These are phyloP conservation scores for Monomorium pharaonis DNA, from an alignment of 1,140 invertebrate genomes.

Conservation along the genomic window DNA sequence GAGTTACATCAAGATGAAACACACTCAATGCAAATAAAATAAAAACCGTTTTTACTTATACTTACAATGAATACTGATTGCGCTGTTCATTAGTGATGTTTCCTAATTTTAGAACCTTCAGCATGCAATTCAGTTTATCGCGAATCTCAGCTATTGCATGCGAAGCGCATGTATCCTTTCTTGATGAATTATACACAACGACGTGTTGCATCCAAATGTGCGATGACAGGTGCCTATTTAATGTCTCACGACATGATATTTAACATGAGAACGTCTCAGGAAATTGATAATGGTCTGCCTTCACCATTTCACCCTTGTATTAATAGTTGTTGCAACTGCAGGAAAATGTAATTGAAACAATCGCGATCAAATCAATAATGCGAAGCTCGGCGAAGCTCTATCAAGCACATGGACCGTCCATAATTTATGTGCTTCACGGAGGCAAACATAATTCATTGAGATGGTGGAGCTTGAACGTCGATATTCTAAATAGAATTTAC, in stretches of 20 bases:
- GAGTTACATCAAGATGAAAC: neutral
- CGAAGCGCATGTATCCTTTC: conserved; percentile 7
- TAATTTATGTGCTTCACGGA: conserved; percentile 23
- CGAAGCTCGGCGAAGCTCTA: neutral
- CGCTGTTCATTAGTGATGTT: neutral
- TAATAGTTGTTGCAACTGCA: neutral
- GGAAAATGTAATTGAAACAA: conserved; percentile 47
- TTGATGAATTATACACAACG: conserved; percentile 5
- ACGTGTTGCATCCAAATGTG: neutral
- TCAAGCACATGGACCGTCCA: neutral
- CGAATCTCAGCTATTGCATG: conserved; percentile 22
- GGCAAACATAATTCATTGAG: conserved; percentile 25
- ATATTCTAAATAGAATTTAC: conserved; percentile 8
- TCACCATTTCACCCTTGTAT: neutral
- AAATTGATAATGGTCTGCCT: conserved; percentile 19
- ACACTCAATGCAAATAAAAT: neutral
- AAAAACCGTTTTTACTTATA: neutral
- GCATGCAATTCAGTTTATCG: conserved; percentile 19
- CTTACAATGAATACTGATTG: neutral
- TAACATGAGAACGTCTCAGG: neutral
- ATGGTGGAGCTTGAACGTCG: neutral
- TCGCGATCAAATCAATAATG: neutral
- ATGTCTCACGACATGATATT: neutral
- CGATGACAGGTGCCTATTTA: conserved; percentile 10
- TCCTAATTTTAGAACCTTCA: conserved; percentile 31